Evolutionary conservation across 2,888 invertebrate genomes (phyloP), one percentile per base, ranked within the genome.

Genomic region (Saturnia pavonia): DNA sequence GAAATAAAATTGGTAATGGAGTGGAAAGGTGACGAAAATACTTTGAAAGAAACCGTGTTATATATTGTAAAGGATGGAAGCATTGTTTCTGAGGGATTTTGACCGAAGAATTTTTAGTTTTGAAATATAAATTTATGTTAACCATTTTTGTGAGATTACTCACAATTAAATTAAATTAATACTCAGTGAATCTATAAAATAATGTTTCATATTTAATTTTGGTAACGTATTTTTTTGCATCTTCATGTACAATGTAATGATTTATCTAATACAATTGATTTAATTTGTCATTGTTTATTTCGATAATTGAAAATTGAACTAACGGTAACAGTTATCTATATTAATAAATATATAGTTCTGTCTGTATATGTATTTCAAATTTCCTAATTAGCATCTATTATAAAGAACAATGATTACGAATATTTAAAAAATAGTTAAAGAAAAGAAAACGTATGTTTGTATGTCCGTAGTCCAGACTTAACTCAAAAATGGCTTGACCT

Each of bases 1-100:
- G 87, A 84, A 91, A 92, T 92, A 90, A 92, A 91, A 91, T 89
- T 90, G 91, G 89, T 91, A 92, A 93, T 93, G 92, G 92, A 88
- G 83, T 88, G 92, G 92, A 93, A 92, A 90, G 85, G 82, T 84
- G 82, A 73, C 78, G 77, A 60, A 40, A 65, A 65, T 65, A 40
- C 65, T 65, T 65, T 40, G 40, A 65, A 65, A 65, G 65, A 40
- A 40, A 65, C 40, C 40, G 34, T 40, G 11, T 34, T 63, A 63
- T 34, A 65, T 65, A 65, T 40, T 25, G 40, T 54, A 54, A 54
- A 7, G 27, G 48, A 51, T 68, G 48, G 48, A 68, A 40, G 14
- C 14, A 54, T 51, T 51, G 19, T 68, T 34, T 54, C 51, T 27
- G 8, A 27, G 25, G 19, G 1, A 40, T 65, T 65, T 14, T 25